Base-by-base conservation (phyloP, 2,888 invertebrate species). In the Tuberolachnus salignus region DNA sequence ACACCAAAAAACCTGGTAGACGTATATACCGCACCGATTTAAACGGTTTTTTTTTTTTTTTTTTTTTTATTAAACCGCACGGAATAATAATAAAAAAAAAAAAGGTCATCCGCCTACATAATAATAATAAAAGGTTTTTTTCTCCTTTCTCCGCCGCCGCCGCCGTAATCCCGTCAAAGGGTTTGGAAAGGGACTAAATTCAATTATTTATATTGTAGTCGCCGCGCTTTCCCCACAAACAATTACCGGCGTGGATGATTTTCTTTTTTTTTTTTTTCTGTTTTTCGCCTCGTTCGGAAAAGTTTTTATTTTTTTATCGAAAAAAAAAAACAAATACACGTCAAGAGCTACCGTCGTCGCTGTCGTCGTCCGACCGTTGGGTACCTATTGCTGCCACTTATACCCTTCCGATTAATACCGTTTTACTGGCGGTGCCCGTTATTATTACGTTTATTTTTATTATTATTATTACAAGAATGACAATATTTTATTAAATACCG, bases 181-280 rank as follows among this genome's bases (percentile, higher is more conserved):
- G 75, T 78, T 78, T 6, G 75, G 67, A 78, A 80, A 66, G 72
- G 80, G 71, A 81, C 80, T 67, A 72, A 80, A 81, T 81, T 81
- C 78, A 72, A 80, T 81, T 81, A 81, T 81, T 81, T 80, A 81
- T 80, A 71, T 67, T 80, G 80, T 72, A 66, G 53, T 75, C 34
- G 59, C 13, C 34, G 59, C 13, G 46, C 46, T 46, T 16, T 69
- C 67, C 19, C 57, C 49, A 67, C 46, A 59, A 78, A 78, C 75
- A 67, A 78, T 78, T 78, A 78, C 46, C 19, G 46, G 42, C 34
- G 34, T 6, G 34, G 6, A 34, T 6, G 34, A 73, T 51, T 34
- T 34, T 34, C 6, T 34, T 34, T 34, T n/a, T 51, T 55, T 74
- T 64, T 73, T 61, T 74, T 70, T 46, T 16, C 57, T 21, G 23